Evolutionary conservation across 2,797 vertebrate species (phyloP).

Genomic region (Nyctalus aviator): DNA sequence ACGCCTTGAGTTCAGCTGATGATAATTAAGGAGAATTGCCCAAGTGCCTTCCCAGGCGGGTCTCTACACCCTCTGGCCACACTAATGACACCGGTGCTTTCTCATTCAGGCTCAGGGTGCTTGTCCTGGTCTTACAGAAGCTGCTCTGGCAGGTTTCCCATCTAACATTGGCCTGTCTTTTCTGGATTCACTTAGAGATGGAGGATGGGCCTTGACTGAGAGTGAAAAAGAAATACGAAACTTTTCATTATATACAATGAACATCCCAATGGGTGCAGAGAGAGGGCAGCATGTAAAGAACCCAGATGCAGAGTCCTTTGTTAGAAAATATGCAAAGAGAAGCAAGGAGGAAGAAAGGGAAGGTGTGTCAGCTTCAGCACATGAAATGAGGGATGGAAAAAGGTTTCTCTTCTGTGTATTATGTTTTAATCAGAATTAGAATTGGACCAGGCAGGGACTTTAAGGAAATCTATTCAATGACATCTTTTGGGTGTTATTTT

Average conservation of each 20-base stretch:
- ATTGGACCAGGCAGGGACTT: not conserved
- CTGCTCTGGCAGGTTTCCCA: not conserved
- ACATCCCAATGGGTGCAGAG: not conserved
- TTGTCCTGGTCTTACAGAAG: fast-evolving
- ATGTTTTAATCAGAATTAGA: not conserved
- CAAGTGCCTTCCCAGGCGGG: too few relatives aligned
- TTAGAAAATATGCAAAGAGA: not conserved
- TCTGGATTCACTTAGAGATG: not conserved
- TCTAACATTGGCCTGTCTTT: not conserved
- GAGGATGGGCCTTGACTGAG: not conserved
- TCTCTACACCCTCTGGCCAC: too few relatives aligned
- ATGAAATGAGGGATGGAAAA: not conserved
- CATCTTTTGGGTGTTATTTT: too few relatives aligned
- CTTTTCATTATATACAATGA: not conserved
- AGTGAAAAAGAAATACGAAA: not conserved
- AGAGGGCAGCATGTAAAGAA: not conserved
- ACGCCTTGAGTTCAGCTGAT: too few relatives aligned
- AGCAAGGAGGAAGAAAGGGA: not conserved
- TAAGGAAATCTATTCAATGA: not conserved
- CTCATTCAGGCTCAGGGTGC: not conserved
- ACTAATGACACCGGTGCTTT: fast-evolving
- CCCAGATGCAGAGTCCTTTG: not conserved
- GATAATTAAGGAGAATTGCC: too few relatives aligned
- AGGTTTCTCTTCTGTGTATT: not conserved
- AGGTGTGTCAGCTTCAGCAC: not conserved